Conservation (phyloP, 23 tunicate species). For the Trididemnum clinides region DNA sequence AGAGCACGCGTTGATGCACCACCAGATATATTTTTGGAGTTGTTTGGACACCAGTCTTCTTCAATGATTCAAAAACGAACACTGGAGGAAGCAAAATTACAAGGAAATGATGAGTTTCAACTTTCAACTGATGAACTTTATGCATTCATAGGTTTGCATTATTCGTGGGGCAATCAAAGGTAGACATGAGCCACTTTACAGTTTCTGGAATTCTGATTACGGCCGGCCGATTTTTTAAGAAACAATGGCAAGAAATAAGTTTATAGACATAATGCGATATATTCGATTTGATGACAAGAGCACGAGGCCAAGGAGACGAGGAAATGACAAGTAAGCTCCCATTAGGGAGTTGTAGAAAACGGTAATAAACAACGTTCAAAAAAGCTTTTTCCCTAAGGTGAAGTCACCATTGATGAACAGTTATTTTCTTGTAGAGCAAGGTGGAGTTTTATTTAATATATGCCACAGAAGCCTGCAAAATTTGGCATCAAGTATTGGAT, state of each 20-base stretch:
- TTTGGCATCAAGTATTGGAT: slow-evolving; percentile 36
- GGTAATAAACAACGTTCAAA: background rate
- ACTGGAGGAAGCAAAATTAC: background rate
- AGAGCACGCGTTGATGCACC: slow-evolving; percentile 3
- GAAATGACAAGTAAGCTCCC: too few relatives aligned
- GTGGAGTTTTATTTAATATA: slow-evolving; percentile 20
- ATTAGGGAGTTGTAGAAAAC: background rate
- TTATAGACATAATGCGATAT: too few relatives aligned
- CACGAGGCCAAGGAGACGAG: too few relatives aligned
- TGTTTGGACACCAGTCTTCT: slow-evolving; percentile 12
- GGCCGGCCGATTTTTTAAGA: background rate
- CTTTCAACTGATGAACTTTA: slow-evolving; percentile 11
- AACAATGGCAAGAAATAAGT: slow-evolving; percentile 7
- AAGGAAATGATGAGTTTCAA: slow-evolving; percentile 15
- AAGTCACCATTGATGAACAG: slow-evolving; percentile 23
- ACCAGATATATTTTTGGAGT: background rate
- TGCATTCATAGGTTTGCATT: slow-evolving; percentile 1
- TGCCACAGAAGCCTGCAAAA: slow-evolving; percentile 28
- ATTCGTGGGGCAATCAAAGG: background rate
- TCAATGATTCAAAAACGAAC: background rate
- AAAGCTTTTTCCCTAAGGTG: background rate
- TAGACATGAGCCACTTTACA: slow-evolving; percentile 5
- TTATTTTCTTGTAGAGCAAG: slow-evolving; percentile 19
- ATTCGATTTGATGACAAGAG: too few relatives aligned
- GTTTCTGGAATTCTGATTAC: background rate